phyloP scores from a whole-genome alignment of 2,113 vertebrate genomes.

The Eulacestoma nigropectus region DNA sequence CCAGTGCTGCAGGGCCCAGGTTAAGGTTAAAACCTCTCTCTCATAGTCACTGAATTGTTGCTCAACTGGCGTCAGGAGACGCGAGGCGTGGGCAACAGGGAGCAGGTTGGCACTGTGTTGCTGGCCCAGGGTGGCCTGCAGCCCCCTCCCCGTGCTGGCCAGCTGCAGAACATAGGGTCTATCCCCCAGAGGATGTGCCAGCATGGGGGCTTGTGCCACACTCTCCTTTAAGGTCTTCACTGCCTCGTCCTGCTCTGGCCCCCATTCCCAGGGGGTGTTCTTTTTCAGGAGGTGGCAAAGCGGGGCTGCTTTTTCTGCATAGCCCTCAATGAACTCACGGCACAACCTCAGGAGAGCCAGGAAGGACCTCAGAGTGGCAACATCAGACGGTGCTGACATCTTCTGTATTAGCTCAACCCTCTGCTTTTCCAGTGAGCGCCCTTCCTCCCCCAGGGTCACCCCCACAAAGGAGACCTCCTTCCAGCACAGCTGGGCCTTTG shows the following conservation, averaged over 20 bases:
- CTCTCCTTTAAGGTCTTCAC: slow-evolving; percentile 36
- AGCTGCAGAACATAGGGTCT: slow-evolving; percentile 18
- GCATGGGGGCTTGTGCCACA: not conserved
- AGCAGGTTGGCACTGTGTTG: not conserved
- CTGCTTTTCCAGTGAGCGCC: slow-evolving; percentile 3
- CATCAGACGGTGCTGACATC: not conserved
- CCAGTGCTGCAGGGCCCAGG: slow-evolving; percentile 58
- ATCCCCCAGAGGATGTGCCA: not conserved
- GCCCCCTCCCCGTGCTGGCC: not conserved
- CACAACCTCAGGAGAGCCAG: slow-evolving; percentile 17
- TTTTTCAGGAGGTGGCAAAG: slow-evolving; percentile 43
- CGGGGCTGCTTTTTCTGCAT: slow-evolving; percentile 3
- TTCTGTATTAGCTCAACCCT: slow-evolving; percentile 45
- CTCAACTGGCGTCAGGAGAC: not conserved
- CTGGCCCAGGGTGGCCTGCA: slow-evolving; percentile 26
- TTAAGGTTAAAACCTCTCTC: slow-evolving; percentile 24
- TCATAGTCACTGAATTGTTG: slow-evolving; percentile 12
- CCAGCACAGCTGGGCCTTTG: slow-evolving; percentile 53
- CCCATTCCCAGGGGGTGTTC: slow-evolving; percentile 27
- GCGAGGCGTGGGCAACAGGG: not conserved
- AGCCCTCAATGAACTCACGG: slow-evolving; percentile 33
- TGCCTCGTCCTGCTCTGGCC: slow-evolving; percentile 14
- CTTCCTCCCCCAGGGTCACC: slow-evolving; percentile 35
- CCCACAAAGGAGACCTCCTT: slow-evolving; percentile 56
- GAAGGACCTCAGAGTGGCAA: slow-evolving; percentile 11